phyloP scores from a whole-genome alignment of 2,113 vertebrate species.

The Phainopepla nitens region DNA sequence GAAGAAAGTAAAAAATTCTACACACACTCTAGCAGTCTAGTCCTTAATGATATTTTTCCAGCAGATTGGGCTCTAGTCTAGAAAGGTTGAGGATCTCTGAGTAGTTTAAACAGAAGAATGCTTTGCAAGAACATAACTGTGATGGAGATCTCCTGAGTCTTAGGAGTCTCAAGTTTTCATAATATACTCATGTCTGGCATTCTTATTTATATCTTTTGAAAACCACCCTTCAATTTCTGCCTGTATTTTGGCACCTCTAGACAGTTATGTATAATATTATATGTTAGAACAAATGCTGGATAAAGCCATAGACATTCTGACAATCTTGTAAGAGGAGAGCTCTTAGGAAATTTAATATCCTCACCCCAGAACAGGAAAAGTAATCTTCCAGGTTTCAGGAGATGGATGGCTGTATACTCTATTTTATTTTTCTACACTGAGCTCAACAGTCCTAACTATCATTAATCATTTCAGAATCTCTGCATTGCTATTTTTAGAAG shows the following conservation, averaged over 20 bases:
- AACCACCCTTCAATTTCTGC: neutral
- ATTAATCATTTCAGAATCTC: conserved; percentile 60
- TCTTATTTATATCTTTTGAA: neutral
- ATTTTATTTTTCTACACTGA: conserved; percentile 21
- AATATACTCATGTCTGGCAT: neutral
- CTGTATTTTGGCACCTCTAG: neutral
- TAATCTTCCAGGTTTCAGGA: conserved; percentile 44
- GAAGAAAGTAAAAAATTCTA: neutral
- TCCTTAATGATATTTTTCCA: neutral
- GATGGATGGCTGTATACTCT: conserved; percentile 26
- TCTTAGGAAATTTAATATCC: conserved; percentile 21
- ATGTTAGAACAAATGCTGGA: neutral
- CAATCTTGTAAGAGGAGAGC: neutral
- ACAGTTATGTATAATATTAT: neutral
- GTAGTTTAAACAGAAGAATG: neutral
- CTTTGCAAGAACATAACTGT: neutral
- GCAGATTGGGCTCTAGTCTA: neutral
- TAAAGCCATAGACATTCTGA: conserved; percentile 1
- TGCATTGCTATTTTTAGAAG: conserved; percentile 22
- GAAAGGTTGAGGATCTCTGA: neutral
- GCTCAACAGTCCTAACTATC: conserved; percentile 40
- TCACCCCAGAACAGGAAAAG: conserved; percentile 20
- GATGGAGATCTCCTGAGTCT: neutral
- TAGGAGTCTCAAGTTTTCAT: neutral
- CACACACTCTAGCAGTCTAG: neutral